Base-by-base conservation (phyloP, 1,140 invertebrate species). In the Caenorhabditis remanei region DNA sequence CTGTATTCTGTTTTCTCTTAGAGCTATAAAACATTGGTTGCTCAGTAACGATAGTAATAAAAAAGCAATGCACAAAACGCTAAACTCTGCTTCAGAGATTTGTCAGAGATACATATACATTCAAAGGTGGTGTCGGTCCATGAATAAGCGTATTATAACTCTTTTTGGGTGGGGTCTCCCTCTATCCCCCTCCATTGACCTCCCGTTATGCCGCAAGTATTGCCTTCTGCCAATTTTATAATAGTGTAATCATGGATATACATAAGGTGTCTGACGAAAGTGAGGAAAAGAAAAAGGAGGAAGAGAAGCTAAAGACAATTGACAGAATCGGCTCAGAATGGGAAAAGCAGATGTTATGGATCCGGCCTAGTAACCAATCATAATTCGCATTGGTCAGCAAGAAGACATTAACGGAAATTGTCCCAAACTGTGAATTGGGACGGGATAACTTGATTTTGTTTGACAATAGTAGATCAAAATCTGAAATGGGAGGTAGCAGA, bases 121-220 rank as follows among this genome's bases (percentile, higher is more conserved):
- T 50, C n/a, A 79, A 79, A 79, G 13, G 65, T 71, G 65, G 40
- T 21, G 46, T 21, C 16, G 71, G 46, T 21, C 53, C 71, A 50
- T 79, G 71, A 79, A 79, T 79, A 79, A 79, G 71, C 46, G 46
- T 21, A 79, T 79, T 79, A 79, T 79, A 79, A 79, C 71, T 79
- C 71, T 79, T 79, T 79, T 79, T 13, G 71, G 65, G 71, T 48
- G 71, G 50, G 71, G 46, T n/a, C n/a, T 79, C 46, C 46, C 24
- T 46, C 65, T 71, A 5, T 61, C n/a, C 24, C n/a, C 24, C 58
- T n/a, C n/a, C 16, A 40, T 43, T 79, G 71, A 79, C 71, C 71
- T 79, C 71, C 71, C 71, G 21, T 48, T 79, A 24, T 50, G 13
- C 46, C 11, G 71, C 71, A 79, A 79, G 71, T 50, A 79, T 79